Conservation (phyloP, 2,888 invertebrate species). For the Plebejus anna region DNA sequence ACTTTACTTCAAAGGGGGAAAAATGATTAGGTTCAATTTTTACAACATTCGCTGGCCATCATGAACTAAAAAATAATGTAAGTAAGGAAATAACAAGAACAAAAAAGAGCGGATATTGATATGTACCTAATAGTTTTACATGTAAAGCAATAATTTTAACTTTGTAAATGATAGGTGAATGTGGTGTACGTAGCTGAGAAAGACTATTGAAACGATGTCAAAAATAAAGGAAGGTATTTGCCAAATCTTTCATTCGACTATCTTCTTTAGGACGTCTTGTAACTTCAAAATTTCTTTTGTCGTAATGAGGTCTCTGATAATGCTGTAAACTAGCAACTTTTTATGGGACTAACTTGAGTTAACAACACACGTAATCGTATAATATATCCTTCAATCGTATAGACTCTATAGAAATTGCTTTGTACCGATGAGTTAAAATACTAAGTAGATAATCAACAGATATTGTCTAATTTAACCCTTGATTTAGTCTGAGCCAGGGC, state of each 20-base stretch:
- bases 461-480: too few species aligned
- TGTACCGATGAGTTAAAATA: too few species aligned
- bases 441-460: too few species aligned
- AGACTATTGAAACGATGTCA: slow-evolving; percentile 35
- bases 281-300: slow-evolving; percentile 22
- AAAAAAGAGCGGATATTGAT: neutral
- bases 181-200: slow-evolving; percentile 25
- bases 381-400: too few species aligned
- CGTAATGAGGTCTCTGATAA: slow-evolving; percentile 16
- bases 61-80: neutral
- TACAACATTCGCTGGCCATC: neutral
- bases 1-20: neutral
- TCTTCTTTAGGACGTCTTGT: slow-evolving; percentile 25
- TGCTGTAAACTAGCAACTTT: slow-evolving; percentile 26
- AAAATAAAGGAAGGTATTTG: slow-evolving; percentile 34
- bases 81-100: neutral
- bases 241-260: slow-evolving; percentile 33
- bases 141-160: neutral
- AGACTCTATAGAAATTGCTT: too few species aligned
- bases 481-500: too few species aligned
- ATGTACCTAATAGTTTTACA: too few species aligned
- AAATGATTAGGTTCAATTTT: neutral
- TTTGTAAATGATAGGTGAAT: slow-evolving; percentile 5
- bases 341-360: neutral
- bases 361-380: too few species aligned